Percentiles rank a stretch among this genome's conserved stretches.
Evolutionary conservation across 2,797 vertebrate genomes (phyloP).

Genomic region (Mionectes olivaceus): DNA sequence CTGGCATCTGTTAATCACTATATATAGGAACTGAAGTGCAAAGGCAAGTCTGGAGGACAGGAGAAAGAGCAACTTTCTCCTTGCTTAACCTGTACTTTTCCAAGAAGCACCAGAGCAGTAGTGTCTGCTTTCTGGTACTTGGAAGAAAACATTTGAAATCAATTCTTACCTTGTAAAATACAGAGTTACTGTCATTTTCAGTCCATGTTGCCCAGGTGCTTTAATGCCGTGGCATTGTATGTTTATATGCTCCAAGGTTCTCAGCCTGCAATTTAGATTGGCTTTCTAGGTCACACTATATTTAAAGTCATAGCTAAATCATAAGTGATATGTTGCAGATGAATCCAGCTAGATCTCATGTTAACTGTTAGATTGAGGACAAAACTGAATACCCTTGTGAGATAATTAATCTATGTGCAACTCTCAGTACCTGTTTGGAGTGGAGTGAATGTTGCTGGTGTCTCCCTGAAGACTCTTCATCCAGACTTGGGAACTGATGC

Average conservation of each 20-base stretch:
- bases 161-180: neutral
- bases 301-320: neutral
- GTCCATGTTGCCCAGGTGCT: neutral
- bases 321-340: neutral
- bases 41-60: neutral
- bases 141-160: neutral
- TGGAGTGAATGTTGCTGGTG: conserved; percentile 94
- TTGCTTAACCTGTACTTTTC: neutral
- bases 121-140: neutral
- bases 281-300: neutral
- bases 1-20: neutral
- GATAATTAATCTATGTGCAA: neutral
- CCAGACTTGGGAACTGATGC: conserved; percentile 87
- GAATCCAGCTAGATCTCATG: neutral
- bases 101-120: neutral
- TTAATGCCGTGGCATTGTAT: neutral
- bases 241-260: neutral
- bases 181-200: neutral
- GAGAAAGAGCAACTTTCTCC: neutral
- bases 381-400: neutral
- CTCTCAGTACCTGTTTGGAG: conserved; percentile 95
- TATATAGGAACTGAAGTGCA: neutral
- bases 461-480: conserved; percentile 89
- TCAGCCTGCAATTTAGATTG: neutral
- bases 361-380: neutral